phyloP scores from a whole-genome alignment of 2,797 vertebrate species.

The Catamblyrhynchus diadema region DNA sequence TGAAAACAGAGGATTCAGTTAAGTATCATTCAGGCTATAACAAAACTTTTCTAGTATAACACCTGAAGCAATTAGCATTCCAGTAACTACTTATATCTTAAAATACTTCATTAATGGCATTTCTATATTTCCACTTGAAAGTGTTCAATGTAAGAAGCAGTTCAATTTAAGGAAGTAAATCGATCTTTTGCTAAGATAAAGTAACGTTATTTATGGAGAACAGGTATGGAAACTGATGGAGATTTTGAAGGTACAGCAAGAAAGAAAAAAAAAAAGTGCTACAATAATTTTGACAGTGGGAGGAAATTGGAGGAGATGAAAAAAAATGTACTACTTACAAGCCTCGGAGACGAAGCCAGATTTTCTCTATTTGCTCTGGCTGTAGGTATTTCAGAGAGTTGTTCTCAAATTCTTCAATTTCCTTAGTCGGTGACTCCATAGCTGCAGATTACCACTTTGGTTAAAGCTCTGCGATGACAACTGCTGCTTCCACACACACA shows the following conservation, averaged over 20 bases:
- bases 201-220: slow-evolving; percentile 45
- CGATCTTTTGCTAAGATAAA: background rate
- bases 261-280: background rate
- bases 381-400: slow-evolving; percentile 96
- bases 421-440: slow-evolving; percentile 98
- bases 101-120: background rate
- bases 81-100: background rate
- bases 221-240: slow-evolving; percentile 55
- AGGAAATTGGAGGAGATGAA: background rate
- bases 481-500: slow-evolving; percentile 11
- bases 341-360: slow-evolving; percentile 96
- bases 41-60: slow-evolving; percentile 37
- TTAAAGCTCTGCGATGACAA: slow-evolving; percentile 33
- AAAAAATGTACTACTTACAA: slow-evolving; percentile 85
- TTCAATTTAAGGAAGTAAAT: background rate
- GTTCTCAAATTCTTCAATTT: slow-evolving; percentile 99
- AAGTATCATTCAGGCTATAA: background rate
- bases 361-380: slow-evolving; percentile 98
- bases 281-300: background rate
- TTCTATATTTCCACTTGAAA: background rate
- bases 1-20: background rate
- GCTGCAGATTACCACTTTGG: slow-evolving; percentile 57
- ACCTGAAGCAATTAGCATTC: background rate
- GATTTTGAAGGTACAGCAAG: background rate
- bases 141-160: background rate